Evolutionary conservation across 1,140 invertebrate species (phyloP).

Genomic region (Oryctes rhinoceros): DNA sequence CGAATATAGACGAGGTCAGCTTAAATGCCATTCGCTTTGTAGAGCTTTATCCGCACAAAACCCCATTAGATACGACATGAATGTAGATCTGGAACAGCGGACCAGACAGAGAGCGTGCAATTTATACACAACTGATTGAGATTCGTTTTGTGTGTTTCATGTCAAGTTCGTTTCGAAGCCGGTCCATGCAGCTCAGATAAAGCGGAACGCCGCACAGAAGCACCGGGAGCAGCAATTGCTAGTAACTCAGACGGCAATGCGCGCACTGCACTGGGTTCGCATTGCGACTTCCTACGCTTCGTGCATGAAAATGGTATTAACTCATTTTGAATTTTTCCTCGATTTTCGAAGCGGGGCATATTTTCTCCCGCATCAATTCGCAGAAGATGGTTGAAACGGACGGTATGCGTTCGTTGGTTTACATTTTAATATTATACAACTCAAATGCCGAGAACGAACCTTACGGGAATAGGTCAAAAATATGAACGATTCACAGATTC

Average conservation of each 20-base stretch:
- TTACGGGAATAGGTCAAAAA: too few relatives aligned
- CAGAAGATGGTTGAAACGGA: too few relatives aligned
- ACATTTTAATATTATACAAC: too few relatives aligned
- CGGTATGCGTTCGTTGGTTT: too few relatives aligned
- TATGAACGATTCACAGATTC: too few relatives aligned
- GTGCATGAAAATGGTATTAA: neutral
- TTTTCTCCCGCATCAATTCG: too few relatives aligned
- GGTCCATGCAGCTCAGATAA: conserved; percentile 7
- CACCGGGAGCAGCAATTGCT: neutral
- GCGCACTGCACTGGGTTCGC: neutral
- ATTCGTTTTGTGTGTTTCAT: conserved; percentile 3
- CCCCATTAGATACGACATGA: neutral
- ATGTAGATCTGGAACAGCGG: neutral
- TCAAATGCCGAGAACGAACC: too few relatives aligned
- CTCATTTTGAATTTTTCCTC: too few relatives aligned
- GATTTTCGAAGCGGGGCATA: too few relatives aligned
- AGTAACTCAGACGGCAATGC: neutral
- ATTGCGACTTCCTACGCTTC: neutral
- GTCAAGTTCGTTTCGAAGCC: neutral
- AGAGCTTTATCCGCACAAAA: neutral
- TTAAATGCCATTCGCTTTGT: neutral
- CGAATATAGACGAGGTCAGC: neutral
- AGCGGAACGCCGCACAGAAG: neutral
- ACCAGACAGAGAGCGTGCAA: neutral
- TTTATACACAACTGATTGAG: conserved; percentile 9